Base-by-base conservation (phyloP, 2,888 invertebrate species). In the Phrixothrix hirtus region DNA sequence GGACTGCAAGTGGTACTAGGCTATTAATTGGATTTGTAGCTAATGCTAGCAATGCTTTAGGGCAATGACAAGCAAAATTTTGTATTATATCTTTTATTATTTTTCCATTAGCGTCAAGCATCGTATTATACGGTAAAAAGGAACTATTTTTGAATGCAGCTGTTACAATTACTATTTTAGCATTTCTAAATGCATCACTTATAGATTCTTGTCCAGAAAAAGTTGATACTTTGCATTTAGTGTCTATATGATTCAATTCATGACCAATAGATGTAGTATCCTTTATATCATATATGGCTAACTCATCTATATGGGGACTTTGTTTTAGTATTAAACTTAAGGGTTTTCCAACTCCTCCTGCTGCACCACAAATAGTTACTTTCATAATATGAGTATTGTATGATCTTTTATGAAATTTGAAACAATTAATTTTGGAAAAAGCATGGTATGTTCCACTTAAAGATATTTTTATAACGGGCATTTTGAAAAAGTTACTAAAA, bases 1-100 rank as follows among this genome's bases (percentile, higher is more conserved):
- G 88, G 35, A 81, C 77, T 4, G 83, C 82, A 64, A 89, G 79
- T 1, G 89, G 88, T n/a, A 89, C 82, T 35, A 87, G 80, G 55
- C 83, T 84, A 74, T 89, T 88, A 4, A 87, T 78, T 68, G 85
- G 78, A 50, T 73, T 72, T 7, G 79, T 78, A n/a, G 70, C 74
- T 17, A 81, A 66, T 3, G 77, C 78, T 27, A 81, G 49, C 50
- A 79, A 60, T 2, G 80, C 78, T 53, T 65, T 67, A 1, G 73
- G 72, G 43, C 69, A 66, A 54, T 52, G 55, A 35, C 64, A 59
- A 2, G 66, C 63, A 39, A 70, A 50, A 15, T 66, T 45, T n/a
- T 59, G 45, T 7, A 69, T 57, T 6, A 73, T 43, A 32, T 71
- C 67, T 53, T 62, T 61, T 0, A 75, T 57, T 30, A 74, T 58